phyloP scores from a whole-genome alignment of 2,888 invertebrate genomes.

The Syrphus vitripennis region DNA sequence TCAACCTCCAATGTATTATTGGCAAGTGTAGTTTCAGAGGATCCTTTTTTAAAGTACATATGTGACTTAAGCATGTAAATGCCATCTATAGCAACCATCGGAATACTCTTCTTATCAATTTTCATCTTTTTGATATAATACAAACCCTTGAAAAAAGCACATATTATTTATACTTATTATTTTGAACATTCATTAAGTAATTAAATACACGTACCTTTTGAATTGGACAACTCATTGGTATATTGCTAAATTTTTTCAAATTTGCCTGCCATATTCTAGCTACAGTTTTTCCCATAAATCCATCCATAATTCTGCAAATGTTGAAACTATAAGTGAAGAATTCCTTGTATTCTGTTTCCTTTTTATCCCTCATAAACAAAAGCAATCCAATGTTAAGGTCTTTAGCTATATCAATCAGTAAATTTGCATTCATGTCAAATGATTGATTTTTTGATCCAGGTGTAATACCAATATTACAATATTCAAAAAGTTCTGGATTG shows the following conservation, averaged over 20 bases:
- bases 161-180: neutral
- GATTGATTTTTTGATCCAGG: conserved; percentile 13
- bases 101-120: neutral
- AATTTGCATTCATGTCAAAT: neutral
- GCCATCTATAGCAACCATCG: neutral
- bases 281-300: conserved; percentile 25
- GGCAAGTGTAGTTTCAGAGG: neutral
- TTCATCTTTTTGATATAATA: neutral
- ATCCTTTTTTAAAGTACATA: neutral
- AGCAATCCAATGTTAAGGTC: neutral
- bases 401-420: neutral
- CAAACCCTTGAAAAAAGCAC: neutral
- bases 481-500: conserved; percentile 23
- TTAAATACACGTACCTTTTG: neutral
- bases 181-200: neutral
- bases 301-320: conserved; percentile 70
- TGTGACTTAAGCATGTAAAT: neutral
- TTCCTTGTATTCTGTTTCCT: neutral
- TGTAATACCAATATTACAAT: neutral
- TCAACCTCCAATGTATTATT: neutral
- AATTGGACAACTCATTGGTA: neutral
- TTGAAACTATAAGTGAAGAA: conserved; percentile 74
- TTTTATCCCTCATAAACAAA: neutral
- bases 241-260: neutral
- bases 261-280: neutral